Base-by-base conservation (phyloP, 92 coral and sea anemone genomes). In the Bergia puertoricense region DNA sequence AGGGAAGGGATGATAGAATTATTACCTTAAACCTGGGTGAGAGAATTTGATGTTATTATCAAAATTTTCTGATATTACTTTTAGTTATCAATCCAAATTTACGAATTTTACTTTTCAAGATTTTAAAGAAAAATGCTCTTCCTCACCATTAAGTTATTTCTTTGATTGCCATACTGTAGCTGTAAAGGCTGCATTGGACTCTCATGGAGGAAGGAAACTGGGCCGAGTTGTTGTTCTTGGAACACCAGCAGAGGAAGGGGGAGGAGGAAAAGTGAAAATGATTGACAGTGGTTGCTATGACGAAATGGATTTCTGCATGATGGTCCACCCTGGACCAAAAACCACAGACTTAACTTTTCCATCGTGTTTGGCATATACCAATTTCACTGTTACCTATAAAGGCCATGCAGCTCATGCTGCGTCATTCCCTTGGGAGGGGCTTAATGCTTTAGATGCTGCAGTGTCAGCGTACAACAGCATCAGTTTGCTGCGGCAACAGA, bases 351-450 rank as follows among this genome's bases (percentile, higher is more conserved):
- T 8, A 20, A 8, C 38, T 3, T 82, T 82, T 43, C 86, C 86
- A 40, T 42, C 43, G 8, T 7, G 2, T 43, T 66, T 82, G 86
- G 86, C 86, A 20, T 11, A 20, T 5, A 82, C 86, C 43, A 41
- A 16, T 41, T 65, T 82, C 23, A 66, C 56, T 8, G 95, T 93
- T 48, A 89, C 93, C 42, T 96, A 86, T 90, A 96, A 92, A 74
- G 98, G 98, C 2, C 88, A 90, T 74, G 92, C 96, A 0, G 88
- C 98, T 14, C 98, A 96, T 96, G 98, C 98, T 13, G 96, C 98
- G 5, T 96, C 96, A 82, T 95, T 92, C 51, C 98, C 98, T 0
- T 96, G 98, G 97, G 95, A 95, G 85, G 98, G 98, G 37, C 71
- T 94, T 76, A 95, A 95, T 92, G 98, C 98, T 0, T 81, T 95